phyloP scores from a whole-genome alignment of 2,888 invertebrate genomes.

The Temnothorax rugatulus region DNA sequence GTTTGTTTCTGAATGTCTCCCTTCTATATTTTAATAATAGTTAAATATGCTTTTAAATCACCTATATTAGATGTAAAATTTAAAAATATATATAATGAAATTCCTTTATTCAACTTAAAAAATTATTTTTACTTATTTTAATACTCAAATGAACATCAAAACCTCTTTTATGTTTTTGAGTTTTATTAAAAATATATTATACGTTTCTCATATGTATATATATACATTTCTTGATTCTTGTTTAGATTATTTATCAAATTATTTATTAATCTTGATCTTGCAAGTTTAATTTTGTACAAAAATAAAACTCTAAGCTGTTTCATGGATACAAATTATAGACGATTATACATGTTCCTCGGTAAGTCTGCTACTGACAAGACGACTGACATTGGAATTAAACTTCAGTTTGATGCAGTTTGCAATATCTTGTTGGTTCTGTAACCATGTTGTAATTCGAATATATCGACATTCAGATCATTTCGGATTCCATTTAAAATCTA shows the following conservation, averaged over 20 bases:
- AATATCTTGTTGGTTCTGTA: constrained; percentile 32
- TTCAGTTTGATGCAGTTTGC: constrained; percentile 23
- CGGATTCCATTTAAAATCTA: background rate
- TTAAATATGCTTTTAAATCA: background rate
- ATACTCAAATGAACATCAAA: background rate
- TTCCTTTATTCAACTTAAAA: background rate
- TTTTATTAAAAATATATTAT: background rate
- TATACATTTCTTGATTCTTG: background rate
- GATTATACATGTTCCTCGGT: background rate
- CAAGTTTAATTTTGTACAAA: background rate
- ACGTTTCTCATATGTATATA: background rate
- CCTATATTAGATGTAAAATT: background rate
- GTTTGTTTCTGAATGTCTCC: background rate
- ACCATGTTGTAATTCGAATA: constrained; percentile 5
- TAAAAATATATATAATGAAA: background rate
- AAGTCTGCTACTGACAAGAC: constrained; percentile 41
- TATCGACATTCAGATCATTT: constrained; percentile 35
- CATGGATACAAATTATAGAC: background rate
- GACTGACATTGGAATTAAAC: constrained; percentile 49
- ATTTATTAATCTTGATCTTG: background rate
- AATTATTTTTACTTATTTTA: background rate
- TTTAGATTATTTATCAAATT: background rate
- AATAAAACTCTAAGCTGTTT: background rate
- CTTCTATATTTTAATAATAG: background rate
- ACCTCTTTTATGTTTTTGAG: background rate